Conservation (phyloP, 2,888 invertebrate genomes). For the Iphiclides podalirius region DNA sequence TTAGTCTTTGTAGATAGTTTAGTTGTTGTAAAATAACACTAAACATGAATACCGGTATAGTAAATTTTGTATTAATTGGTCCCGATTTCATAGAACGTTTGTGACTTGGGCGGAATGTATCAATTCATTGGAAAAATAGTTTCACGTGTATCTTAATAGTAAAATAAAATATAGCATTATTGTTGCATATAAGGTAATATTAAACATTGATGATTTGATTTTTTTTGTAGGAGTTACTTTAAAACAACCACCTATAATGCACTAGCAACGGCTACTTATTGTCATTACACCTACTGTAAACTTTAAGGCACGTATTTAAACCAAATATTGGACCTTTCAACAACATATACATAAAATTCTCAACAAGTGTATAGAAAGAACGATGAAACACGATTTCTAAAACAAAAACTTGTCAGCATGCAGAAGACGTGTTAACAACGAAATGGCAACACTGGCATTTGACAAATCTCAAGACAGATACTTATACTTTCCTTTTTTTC, state of each 20-base stretch:
- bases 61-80: not conserved
- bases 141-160: not conserved
- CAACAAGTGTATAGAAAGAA: not conserved
- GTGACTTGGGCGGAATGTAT: slow-evolving; percentile 3
- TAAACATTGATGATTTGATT: not conserved
- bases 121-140: not conserved
- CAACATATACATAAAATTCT: not conserved
- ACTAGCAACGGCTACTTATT: not conserved
- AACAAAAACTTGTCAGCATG: not conserved
- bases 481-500: not conserved
- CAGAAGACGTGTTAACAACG: not conserved
- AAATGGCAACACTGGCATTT: not conserved
- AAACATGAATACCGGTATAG: too few species aligned
- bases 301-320: not conserved
- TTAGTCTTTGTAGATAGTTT: too few species aligned
- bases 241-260: not conserved
- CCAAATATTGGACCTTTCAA: not conserved
- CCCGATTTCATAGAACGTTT: not conserved
- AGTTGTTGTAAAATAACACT: too few species aligned
- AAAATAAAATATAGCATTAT: not conserved
- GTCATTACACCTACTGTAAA: too few species aligned
- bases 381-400: not conserved
- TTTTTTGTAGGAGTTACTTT: not conserved
- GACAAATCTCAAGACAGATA: not conserved
- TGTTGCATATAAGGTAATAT: not conserved